These are phyloP conservation scores for Buphagus erythrorhynchus DNA, from an alignment of 2,797 vertebrate genomes.

Conservation along the genomic window DNA sequence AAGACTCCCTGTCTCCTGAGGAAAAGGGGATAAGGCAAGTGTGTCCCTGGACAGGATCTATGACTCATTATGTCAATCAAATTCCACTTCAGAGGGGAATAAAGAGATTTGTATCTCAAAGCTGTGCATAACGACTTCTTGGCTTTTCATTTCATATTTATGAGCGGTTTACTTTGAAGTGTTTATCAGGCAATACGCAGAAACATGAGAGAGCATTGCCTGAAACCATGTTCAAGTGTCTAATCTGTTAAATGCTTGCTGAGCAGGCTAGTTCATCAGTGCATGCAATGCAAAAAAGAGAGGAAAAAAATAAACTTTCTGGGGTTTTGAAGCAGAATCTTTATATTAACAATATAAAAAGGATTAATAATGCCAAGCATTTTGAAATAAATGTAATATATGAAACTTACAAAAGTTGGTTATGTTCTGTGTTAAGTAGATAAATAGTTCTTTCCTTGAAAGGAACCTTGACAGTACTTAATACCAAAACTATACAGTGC, in stretches of 20 bases:
- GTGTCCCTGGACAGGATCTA: conserved; percentile 84
- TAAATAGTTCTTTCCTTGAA: conserved; percentile 56
- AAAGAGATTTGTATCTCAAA: conserved; percentile 89
- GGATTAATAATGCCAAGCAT: conserved; percentile 75
- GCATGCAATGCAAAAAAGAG: conserved; percentile 78
- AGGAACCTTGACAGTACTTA: conserved; percentile 28
- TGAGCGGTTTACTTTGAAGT: conserved; percentile 88
- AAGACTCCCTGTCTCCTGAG: conserved; percentile 83
- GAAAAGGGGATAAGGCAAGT: conserved; percentile 80
- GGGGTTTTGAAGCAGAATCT: conserved; percentile 76
- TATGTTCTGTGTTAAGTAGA: conserved; percentile 61
- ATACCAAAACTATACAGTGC: conserved; percentile 47
- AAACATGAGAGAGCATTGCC: conserved; percentile 84
- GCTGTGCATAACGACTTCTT: conserved; percentile 83
- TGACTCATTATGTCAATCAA: conserved; percentile 88
- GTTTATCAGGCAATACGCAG: conserved; percentile 88
- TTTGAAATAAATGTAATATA: conserved; percentile 74
- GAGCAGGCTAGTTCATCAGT: conserved; percentile 81
- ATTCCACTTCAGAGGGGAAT: conserved; percentile 85
- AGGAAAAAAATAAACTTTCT: conserved; percentile 78
- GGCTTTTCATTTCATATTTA: conserved; percentile 88
- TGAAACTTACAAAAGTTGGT: conserved; percentile 70
- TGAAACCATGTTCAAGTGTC: conserved; percentile 82
- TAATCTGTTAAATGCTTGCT: conserved; percentile 84
- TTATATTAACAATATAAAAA: conserved; percentile 80